Base-by-base conservation (phyloP, 1,140 invertebrate genomes). In the Sarcophaga bullata region DNA sequence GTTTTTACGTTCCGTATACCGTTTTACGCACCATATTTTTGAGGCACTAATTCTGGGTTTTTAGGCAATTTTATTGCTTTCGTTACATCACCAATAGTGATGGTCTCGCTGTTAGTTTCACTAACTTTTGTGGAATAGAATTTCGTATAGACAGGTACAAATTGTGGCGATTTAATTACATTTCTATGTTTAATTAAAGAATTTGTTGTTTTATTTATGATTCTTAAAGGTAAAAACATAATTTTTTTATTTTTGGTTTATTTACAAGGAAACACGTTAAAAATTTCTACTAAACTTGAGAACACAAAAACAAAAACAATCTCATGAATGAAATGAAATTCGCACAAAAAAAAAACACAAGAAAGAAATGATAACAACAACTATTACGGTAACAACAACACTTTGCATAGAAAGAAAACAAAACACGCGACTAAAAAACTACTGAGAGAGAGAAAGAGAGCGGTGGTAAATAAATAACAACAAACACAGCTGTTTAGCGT, bases 21-120 rank as follows among this genome's bases (percentile, higher is more conserved):
- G 25, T 37, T 37, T 37, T 84, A 83, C 85, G 86, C 87, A 97
- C 96, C 92, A 89, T 97, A 97, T 87, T 95, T 94, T 86, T 92
- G 91, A 7, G 97, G 97, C 19, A 98, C 95, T 89, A 96, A 94
- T 91, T 97, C 94, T 50, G 94, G 93, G 89, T 93, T 92, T 87
- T 93, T 93, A 3, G 95, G 92, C 80, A 90, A 84, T 83, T 90
- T 93, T 1, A 96, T 90, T 49, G 92, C 91, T 86, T 95, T 95
- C 11, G 92, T 93, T 80, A 96, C 92, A 91, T 94, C 94, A 76
- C 95, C 96, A 87, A 97, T 96, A 46, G 93, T 94, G 9, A 97
- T 92, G 25, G 52, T 68, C 2, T 54, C 17, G 6, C 2, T 82
- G 0, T 68, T 50, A 47, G 15, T 46, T 58, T 76, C 80, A 13